These are phyloP conservation scores for Terebella lapidaria DNA, from an alignment of 2,888 invertebrate genomes.

Conservation along the genomic window DNA sequence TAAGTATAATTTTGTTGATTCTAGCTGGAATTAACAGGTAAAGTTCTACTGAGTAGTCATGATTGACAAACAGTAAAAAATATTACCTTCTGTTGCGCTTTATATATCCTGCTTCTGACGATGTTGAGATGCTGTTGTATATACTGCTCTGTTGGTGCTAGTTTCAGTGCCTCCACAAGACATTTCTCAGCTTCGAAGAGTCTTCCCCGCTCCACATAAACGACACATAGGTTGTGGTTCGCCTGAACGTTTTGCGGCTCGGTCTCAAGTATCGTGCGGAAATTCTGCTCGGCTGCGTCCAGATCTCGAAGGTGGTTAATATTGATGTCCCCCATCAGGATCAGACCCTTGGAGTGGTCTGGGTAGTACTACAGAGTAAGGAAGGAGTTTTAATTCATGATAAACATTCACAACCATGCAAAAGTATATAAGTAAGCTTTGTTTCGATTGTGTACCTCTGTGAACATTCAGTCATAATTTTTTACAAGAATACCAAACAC, in stretches of 20 bases:
- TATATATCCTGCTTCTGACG: constrained; percentile 64
- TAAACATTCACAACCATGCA: not conserved
- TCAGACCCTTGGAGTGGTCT: constrained; percentile 88
- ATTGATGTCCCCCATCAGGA: constrained; percentile 89
- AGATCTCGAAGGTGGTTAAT: constrained; percentile 91
- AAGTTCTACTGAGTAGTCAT: too few species aligned
- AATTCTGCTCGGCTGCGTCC: constrained; percentile 91
- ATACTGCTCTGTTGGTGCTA: constrained; percentile 88
- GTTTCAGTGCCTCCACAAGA: constrained; percentile 65
- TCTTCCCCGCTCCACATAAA: constrained; percentile 85
- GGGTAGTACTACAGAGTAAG: constrained; percentile 67
- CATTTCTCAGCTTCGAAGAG: constrained; percentile 80
- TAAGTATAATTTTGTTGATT: too few species aligned
- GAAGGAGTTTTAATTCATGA: too few species aligned
- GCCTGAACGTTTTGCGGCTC: constrained; percentile 64
- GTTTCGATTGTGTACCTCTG: too few species aligned
- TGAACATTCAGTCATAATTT: too few species aligned
- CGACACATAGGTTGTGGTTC: constrained; percentile 91
- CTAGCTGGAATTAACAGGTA: too few species aligned
- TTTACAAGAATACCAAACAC: too few species aligned
- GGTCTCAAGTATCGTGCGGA: constrained; percentile 76
- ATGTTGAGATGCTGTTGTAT: constrained; percentile 84
- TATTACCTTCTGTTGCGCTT: constrained; percentile 2
- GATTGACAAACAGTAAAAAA: too few species aligned
- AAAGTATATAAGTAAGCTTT: too few species aligned